Evolutionary conservation across 2,113 vertebrate genomes (phyloP).

Genomic region (Cardinalis cardinalis): DNA sequence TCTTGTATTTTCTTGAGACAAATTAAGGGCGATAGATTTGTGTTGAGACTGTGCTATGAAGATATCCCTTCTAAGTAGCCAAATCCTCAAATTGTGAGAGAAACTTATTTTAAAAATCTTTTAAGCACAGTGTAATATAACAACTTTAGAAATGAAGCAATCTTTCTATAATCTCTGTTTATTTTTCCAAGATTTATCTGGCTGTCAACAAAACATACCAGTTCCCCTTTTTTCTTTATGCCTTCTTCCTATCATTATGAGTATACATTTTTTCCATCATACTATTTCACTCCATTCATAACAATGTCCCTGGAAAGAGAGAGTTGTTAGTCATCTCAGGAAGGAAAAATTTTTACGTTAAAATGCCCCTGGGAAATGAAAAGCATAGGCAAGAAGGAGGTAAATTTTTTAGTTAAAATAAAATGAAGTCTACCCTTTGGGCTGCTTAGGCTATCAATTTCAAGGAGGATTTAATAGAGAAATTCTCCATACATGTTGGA

Average conservation of each 20-base stretch:
- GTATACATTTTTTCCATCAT: not conserved
- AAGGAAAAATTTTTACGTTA: not conserved
- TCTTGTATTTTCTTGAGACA: not conserved
- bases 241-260: not conserved
- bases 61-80: not conserved
- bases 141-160: not conserved
- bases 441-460: not conserved
- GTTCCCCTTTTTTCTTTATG: not conserved
- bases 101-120: not conserved
- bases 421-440: not conserved
- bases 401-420: not conserved
- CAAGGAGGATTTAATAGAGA: not conserved
- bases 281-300: not conserved
- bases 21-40: not conserved
- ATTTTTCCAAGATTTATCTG: not conserved
- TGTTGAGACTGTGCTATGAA: not conserved
- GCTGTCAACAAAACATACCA: not conserved
- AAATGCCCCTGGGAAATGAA: not conserved
- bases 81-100: not conserved
- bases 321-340: not conserved
- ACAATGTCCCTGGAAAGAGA: not conserved
- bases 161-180: not conserved
- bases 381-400: not conserved
- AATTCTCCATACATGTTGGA: not conserved
- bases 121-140: not conserved